Base-by-base conservation (phyloP, 1,140 invertebrate species). In the Zophobas atratus region DNA sequence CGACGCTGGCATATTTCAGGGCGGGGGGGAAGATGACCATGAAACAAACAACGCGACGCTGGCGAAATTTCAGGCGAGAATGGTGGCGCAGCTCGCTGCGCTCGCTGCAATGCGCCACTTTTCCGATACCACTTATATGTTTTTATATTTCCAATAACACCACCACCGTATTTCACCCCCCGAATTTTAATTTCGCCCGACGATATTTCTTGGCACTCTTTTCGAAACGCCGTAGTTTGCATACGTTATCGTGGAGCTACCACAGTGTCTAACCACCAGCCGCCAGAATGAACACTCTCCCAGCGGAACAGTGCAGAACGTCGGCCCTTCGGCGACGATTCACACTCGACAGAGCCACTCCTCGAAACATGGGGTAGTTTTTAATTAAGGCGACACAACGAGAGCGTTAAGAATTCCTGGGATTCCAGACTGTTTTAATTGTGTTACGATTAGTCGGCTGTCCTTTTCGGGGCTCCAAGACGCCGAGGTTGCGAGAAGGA, bases 311-410 rank as follows among this genome's bases (percentile, higher is more conserved):
- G 46, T 53, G 39, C 20, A 20, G n/a, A 8, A 60, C 6, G 33
- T 73, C 43, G 70, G 70, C 49, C 39, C 49, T 57, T 70, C 32
- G 41, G 51, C 57, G 39, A 71, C 36, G 70, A 74, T 49, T 48
- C 1, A 8, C 8, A 77, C 41, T 79, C 72, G 6, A 41, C 53
- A 77, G 82, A 77, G 57, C 82, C 43, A 77, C 79, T 79, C 41
- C 51, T 56, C 76, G 60, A 80, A 84, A 81, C 82, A 83, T 81
- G 82, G 84, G 83, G 84, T 84, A 85, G 81, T 85, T 85, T 85
- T 85, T 85, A 85, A 85, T 85, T 85, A 85, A 85, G 84, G 84
- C 83, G 82, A 84, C 84, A 84, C 80, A 81, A 84, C 81, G 83
- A 79, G 74, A 80, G 80, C 84, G 84, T 82, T 83, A 85, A 85